These are phyloP conservation scores for Danaus chrysippus DNA, from an alignment of 2,888 invertebrate genomes.

Conservation along the genomic window DNA sequence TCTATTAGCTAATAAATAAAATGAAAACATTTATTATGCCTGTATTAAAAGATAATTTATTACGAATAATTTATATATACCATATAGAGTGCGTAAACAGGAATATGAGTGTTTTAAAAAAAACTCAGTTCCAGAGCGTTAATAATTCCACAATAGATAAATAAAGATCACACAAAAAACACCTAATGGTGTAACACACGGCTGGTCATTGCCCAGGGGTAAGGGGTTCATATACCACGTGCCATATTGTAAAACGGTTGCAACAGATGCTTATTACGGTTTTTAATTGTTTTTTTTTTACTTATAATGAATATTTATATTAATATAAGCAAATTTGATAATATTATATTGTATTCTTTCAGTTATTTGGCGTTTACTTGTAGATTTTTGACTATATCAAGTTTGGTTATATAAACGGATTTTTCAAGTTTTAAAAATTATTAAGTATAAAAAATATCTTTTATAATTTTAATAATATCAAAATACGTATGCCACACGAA, in stretches of 20 bases:
- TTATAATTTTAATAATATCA: too few species aligned
- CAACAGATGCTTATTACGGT: constrained; percentile 41
- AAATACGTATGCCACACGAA: neutral
- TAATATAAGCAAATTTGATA: neutral
- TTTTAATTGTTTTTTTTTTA: constrained; percentile 42
- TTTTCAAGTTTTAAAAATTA: too few species aligned
- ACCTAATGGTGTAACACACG: constrained; percentile 16
- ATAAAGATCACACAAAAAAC: constrained; percentile 14
- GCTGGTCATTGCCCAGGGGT: too few species aligned
- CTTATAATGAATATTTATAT: constrained; percentile 11
- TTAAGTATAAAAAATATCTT: too few species aligned
- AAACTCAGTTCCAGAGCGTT: constrained; percentile 7
- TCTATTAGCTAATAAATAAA: too few species aligned
- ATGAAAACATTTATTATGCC: too few species aligned
- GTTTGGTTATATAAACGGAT: too few species aligned
- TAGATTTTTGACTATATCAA: too few species aligned
- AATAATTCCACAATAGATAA: constrained; percentile 8
- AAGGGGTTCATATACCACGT: constrained; percentile 40
- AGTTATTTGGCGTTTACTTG: too few species aligned
- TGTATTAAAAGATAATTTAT: too few species aligned
- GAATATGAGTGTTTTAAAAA: constrained; percentile 4
- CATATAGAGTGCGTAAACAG: neutral
- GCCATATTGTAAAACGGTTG: constrained; percentile 53
- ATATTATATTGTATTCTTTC: too few species aligned
- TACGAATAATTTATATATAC: too few species aligned